These are phyloP conservation scores for Argynnis bischoffii DNA, from an alignment of 2,888 invertebrate species.

Conservation along the genomic window DNA sequence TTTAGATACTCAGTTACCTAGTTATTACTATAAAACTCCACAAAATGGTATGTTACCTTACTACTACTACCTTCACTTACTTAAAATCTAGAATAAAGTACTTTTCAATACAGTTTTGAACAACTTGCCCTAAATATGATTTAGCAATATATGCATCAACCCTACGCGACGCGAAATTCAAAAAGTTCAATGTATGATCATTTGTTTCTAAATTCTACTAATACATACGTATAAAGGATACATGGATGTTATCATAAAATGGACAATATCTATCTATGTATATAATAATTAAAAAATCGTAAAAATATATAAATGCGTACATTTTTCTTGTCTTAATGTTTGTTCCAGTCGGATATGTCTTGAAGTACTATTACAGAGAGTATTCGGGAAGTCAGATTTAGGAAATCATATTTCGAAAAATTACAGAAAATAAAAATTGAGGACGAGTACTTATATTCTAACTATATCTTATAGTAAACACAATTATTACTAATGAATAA, in stretches of 20 bases:
- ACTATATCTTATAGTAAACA: constrained; percentile 62
- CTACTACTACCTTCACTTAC: too few relatives aligned
- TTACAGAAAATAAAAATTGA: constrained; percentile 16
- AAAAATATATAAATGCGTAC: constrained; percentile 12
- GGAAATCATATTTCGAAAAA: neutral
- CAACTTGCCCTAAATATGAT: too few relatives aligned
- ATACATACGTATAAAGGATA: neutral
- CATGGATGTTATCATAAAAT: constrained; percentile 4
- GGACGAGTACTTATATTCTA: constrained; percentile 66
- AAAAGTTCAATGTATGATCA: too few relatives aligned
- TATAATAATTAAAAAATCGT: constrained; percentile 5
- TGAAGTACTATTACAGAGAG: constrained; percentile 12
- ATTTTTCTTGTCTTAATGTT: constrained; percentile 7
- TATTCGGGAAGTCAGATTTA: constrained; percentile 9
- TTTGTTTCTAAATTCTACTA: neutral
- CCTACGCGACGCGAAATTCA: too few relatives aligned
- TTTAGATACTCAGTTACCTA: too few relatives aligned
- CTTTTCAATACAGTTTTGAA: too few relatives aligned
- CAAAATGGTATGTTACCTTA: too few relatives aligned
- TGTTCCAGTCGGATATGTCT: constrained; percentile 35
- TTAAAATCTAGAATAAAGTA: too few relatives aligned
- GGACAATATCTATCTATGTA: neutral
- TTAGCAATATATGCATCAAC: too few relatives aligned
- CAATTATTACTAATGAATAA: constrained; percentile 37
- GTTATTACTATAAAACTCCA: too few relatives aligned